A percentile compares a stretch with the other conserved stretches of the same genome.
These are phyloP conservation scores for Pseudoatta argentina DNA, from an alignment of 1,140 invertebrate species.

Conservation along the genomic window DNA sequence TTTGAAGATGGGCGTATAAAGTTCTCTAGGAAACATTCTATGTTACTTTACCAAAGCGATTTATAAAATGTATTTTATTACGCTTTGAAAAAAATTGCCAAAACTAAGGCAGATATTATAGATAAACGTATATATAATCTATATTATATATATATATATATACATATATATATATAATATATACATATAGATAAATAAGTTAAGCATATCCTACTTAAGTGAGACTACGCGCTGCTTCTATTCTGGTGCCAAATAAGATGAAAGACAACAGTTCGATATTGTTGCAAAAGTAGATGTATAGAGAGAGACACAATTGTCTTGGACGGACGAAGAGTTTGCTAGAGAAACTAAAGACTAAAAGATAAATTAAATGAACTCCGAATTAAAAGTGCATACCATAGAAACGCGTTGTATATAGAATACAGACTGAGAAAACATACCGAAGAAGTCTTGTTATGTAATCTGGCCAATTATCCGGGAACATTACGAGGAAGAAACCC, in stretches of 20 bases:
- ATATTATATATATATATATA: slow-evolving; percentile 7
- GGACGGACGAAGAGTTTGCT: slow-evolving; percentile 74
- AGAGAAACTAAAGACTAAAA: slow-evolving; percentile 80
- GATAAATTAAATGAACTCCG: slow-evolving; percentile 72
- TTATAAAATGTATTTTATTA: slow-evolving; percentile 32
- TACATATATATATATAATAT: slow-evolving; percentile 51
- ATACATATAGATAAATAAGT: slow-evolving; percentile 27
- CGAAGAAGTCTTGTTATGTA: slow-evolving; percentile 95
- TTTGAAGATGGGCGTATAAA: neutral
- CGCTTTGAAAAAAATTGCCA: slow-evolving; percentile 8
- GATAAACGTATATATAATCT: too few species aligned
- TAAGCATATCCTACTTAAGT: slow-evolving; percentile 71
- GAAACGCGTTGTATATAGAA: slow-evolving; percentile 59
- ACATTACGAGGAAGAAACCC: slow-evolving; percentile 97
- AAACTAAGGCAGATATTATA: slow-evolving; percentile 28
- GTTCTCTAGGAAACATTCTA: slow-evolving; percentile 5
- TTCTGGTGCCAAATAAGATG: slow-evolving; percentile 78
- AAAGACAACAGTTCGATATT: slow-evolving; percentile 68
- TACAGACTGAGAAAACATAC: slow-evolving; percentile 86
- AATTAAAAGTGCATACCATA: slow-evolving; percentile 82
- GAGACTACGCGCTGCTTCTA: slow-evolving; percentile 80
- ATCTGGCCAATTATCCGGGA: slow-evolving; percentile 98
- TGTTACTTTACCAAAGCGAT: slow-evolving; percentile 24
- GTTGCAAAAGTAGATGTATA: slow-evolving; percentile 74
- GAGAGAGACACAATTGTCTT: slow-evolving; percentile 68